Base-by-base conservation (phyloP, 2,888 invertebrate species). In the Tortrix viridana region DNA sequence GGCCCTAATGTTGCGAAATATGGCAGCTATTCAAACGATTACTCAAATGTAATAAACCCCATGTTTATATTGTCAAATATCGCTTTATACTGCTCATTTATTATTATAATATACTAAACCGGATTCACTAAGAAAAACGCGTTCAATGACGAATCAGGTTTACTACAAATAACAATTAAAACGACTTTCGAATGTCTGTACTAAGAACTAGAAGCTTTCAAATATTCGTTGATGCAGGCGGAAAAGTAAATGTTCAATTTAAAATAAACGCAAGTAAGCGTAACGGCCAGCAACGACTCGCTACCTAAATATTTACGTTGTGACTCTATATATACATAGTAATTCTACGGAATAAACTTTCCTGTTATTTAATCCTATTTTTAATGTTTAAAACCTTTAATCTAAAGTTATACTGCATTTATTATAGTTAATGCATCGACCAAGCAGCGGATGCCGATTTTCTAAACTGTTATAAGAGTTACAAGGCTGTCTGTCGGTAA, bases 271-370 rank as follows among this genome's bases (percentile, higher is more conserved):
- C 78, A 81, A 75, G 78, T 72, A 82, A 78, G 84, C 82, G 81
- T 85, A 85, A 81, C 85, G 80, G 75, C 78, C 76, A 78, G 75
- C 76, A 77, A 75, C 81, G 74, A 77, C 72, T 77, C 71, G 65
- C 60, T 73, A 71, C 71, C 74, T 75, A 83, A 86, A 87, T 85
- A 81, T 88, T 87, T 85, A 85, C 76, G 69, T 69, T 67, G 64
- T 71, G 73, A 76, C 74, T 77, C 74, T 69, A 77, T 84, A 84
- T 87, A 87, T 86, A 88, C 84, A 77, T 73, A 80, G 80, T 79
- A 80, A 82, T 82, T 82, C 79, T 75, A 73, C 69, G 75, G 73
- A 81, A 82, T 82, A 77, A 77, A 83, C 80, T 81, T 80, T 80
- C 78, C 37, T 47, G 53, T 46, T 58, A 22, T 58, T 53, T 57